A percentile compares a stretch with the other conserved stretches of the same genome.
Evolutionary conservation across 2,888 invertebrate genomes (phyloP).

Genomic region (Agriotes lineatus): DNA sequence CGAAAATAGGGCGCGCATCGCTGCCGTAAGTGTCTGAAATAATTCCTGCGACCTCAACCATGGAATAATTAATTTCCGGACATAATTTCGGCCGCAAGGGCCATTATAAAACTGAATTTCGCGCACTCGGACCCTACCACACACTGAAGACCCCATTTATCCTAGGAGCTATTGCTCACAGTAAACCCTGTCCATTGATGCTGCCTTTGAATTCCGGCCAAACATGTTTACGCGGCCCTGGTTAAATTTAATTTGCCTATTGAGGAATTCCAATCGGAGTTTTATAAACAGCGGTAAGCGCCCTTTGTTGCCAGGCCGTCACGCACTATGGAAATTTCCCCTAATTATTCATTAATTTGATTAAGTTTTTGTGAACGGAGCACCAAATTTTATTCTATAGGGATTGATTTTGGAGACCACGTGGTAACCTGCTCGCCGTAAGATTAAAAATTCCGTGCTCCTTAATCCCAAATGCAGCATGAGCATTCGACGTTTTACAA

Average conservation of each 20-base stretch:
- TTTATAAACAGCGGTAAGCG: constrained; percentile 18
- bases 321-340: constrained; percentile 33
- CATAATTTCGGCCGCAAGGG: constrained; percentile 25
- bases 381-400: not conserved
- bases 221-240: constrained; percentile 25
- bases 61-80: constrained; percentile 17
- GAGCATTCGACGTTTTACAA: too few species aligned
- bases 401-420: not conserved
- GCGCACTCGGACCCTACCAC: not conserved
- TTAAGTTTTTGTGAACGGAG: constrained; percentile 14
- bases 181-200: constrained; percentile 29
- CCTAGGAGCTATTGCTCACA: constrained; percentile 22
- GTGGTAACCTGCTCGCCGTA: too few species aligned
- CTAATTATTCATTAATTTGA: constrained; percentile 24
- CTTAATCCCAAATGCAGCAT: too few species aligned
- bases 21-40: constrained; percentile 18
- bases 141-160: constrained; percentile 25
- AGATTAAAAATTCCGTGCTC: too few species aligned
- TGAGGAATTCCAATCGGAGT: constrained; percentile 12
- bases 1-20: not conserved
- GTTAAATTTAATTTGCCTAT: constrained; percentile 27
- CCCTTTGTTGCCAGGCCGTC: constrained; percentile 8
- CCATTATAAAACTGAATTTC: constrained; percentile 24
- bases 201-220: constrained; percentile 21
- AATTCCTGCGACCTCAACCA: not conserved